Conservation (phyloP, 1,140 invertebrate genomes). For the Fopius arisanus region DNA sequence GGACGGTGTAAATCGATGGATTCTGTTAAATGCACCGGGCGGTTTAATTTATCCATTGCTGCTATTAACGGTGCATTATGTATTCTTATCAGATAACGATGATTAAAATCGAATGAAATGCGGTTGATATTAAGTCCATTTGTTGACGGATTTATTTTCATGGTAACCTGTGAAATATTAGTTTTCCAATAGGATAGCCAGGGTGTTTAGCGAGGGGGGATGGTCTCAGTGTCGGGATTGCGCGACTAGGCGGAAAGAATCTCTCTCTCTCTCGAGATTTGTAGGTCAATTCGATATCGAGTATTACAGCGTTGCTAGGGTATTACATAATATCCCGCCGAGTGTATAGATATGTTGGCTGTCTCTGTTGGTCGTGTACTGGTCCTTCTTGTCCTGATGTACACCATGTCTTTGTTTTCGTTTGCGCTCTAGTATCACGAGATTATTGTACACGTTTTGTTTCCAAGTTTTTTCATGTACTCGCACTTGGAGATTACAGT, state of each 20-base stretch:
- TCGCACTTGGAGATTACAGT: not conserved
- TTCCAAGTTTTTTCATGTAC: not conserved
- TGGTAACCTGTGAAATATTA: not conserved
- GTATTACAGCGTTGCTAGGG: conserved; percentile 6
- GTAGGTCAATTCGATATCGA: conserved; percentile 51
- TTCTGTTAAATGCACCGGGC: not conserved
- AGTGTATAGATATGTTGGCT: not conserved
- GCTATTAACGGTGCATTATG: not conserved
- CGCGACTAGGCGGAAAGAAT: conserved; percentile 39
- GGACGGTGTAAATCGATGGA: no score
- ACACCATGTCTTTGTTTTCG: not conserved
- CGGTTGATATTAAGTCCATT: not conserved
- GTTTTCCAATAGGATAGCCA: not conserved
- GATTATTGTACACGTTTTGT: conserved; percentile 38
- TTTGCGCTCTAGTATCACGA: not conserved
- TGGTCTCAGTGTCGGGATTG: conserved; percentile 16
- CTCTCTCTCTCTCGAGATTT: conserved; percentile 45
- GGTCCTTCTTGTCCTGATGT: not conserved
- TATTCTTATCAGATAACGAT: not conserved
- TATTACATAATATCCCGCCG: not conserved
- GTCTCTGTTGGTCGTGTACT: not conserved
- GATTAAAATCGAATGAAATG: not conserved
- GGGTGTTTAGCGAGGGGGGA: not conserved
- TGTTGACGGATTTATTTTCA: not conserved
- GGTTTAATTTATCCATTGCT: not conserved